Conservation (phyloP, 2,888 invertebrate genomes). For the Caenorhabditis sp. region DNA sequence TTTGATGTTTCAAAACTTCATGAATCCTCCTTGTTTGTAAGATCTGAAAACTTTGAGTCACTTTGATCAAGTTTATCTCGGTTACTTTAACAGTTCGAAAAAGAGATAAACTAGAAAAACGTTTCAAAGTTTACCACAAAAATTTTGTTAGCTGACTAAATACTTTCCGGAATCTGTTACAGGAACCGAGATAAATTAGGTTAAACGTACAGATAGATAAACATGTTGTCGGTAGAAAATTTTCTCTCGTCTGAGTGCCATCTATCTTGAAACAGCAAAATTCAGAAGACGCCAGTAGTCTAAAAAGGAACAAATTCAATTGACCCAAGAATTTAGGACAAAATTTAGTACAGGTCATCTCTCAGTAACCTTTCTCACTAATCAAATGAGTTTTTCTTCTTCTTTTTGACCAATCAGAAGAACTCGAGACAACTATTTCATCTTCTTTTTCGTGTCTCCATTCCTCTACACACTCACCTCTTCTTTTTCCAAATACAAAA, state of each 20-base stretch:
- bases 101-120: too few relatives aligned
- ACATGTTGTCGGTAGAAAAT: too few relatives aligned
- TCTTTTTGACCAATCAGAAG: conserved; percentile 24
- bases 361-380: conserved; percentile 14
- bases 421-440: conserved; percentile 27
- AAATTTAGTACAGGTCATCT: conserved; percentile 25
- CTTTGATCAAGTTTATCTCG: too few relatives aligned
- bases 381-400: conserved; percentile 46
- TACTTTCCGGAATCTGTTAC: too few relatives aligned
- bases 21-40: too few relatives aligned
- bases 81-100: too few relatives aligned
- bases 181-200: too few relatives aligned
- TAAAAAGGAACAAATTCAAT: conserved; percentile 3
- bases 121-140: too few relatives aligned
- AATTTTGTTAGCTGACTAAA: too few relatives aligned
- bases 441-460: conserved; percentile 7
- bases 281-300: background rate
- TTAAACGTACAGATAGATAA: too few relatives aligned
- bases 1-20: conserved; percentile 2
- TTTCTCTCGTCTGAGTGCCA: too few relatives aligned
- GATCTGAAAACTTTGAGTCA: background rate
- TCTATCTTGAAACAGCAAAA: too few relatives aligned
- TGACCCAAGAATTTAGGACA: conserved; percentile 5
- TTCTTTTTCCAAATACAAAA: conserved; percentile 51
- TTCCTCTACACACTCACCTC: conserved; percentile 7